Percentiles rank a stretch among this genome's conserved stretches.
These are phyloP conservation scores for Clostera curtula DNA, from an alignment of 2,888 invertebrate genomes.

Conservation along the genomic window DNA sequence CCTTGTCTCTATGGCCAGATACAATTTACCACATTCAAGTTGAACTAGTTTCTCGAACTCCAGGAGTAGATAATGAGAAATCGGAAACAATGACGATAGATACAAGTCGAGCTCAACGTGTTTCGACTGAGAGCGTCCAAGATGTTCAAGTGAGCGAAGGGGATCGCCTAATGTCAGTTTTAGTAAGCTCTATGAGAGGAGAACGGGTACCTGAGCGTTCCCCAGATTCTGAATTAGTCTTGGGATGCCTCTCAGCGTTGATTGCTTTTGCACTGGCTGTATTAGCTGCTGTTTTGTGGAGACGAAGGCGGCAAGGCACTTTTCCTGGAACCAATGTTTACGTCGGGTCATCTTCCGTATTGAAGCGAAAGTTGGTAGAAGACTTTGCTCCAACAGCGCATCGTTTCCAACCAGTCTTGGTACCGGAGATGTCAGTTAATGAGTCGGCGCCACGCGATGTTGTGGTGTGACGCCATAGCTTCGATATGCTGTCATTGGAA, in stretches of 20 bases:
- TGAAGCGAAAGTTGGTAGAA: slow-evolving; percentile 77
- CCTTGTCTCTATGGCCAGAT: slow-evolving; percentile 86
- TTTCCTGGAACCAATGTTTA: slow-evolving; percentile 76
- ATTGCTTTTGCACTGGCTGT: slow-evolving; percentile 66
- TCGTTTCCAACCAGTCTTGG: slow-evolving; percentile 75
- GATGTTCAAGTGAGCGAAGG: slow-evolving; percentile 75
- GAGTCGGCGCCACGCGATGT: slow-evolving; percentile 67
- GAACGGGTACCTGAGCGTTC: slow-evolving; percentile 70
- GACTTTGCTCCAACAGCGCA: slow-evolving; percentile 71
- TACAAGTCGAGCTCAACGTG: slow-evolving; percentile 77
- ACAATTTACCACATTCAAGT: slow-evolving; percentile 89
- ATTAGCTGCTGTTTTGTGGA: slow-evolving; percentile 70
- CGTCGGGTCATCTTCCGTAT: slow-evolving; percentile 75
- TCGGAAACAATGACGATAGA: slow-evolving; percentile 80
- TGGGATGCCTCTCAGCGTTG: slow-evolving; percentile 77
- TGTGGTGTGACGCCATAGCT: slow-evolving; percentile 80
- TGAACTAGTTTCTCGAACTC: slow-evolving; percentile 76
- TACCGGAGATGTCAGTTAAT: slow-evolving; percentile 63
- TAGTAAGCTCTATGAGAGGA: slow-evolving; percentile 77
- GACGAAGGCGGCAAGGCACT: slow-evolving; percentile 71
- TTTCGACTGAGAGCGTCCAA: slow-evolving; percentile 78
- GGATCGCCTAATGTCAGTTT: slow-evolving; percentile 75
- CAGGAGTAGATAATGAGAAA: slow-evolving; percentile 76
- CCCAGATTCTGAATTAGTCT: slow-evolving; percentile 72
- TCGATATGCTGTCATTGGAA: slow-evolving; percentile 73